Percentiles rank a stretch among this genome's conserved stretches.
Conservation (phyloP, 1,140 invertebrate genomes). For the Acromyrmex heyeri region DNA sequence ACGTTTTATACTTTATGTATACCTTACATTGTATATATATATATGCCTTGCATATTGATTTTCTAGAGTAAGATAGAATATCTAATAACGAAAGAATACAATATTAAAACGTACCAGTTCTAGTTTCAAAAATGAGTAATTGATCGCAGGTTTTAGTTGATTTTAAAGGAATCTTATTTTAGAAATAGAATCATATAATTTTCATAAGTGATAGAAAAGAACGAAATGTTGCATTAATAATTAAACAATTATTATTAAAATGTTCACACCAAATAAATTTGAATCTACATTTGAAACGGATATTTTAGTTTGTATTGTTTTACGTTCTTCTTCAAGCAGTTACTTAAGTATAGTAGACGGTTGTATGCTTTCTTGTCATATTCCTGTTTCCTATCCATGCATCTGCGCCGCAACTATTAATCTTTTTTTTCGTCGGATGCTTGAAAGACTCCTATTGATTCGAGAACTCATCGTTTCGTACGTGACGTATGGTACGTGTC, state of each 20-base stretch:
- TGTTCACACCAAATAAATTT: not conserved
- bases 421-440: not conserved
- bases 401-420: not conserved
- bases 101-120: not conserved
- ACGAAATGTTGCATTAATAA: not conserved
- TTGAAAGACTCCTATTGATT: constrained; percentile 63
- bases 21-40: not conserved
- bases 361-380: not conserved
- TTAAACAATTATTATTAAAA: not conserved
- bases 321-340: not conserved
- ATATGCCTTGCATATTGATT: not conserved
- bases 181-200: not conserved
- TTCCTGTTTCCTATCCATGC: not conserved
- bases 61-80: not conserved
- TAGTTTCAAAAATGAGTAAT: not conserved
- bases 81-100: not conserved
- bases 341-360: not conserved
- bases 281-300: not conserved
- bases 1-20: not conserved
- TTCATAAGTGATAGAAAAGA: not conserved
- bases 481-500: constrained; percentile 75
- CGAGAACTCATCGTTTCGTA: constrained; percentile 65
- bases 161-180: not conserved
- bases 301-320: not conserved
- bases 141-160: not conserved